Percentiles rank a stretch among this genome's conserved stretches.
Conservation (phyloP, 2,888 invertebrate species). For the Tineola bisselliella region DNA sequence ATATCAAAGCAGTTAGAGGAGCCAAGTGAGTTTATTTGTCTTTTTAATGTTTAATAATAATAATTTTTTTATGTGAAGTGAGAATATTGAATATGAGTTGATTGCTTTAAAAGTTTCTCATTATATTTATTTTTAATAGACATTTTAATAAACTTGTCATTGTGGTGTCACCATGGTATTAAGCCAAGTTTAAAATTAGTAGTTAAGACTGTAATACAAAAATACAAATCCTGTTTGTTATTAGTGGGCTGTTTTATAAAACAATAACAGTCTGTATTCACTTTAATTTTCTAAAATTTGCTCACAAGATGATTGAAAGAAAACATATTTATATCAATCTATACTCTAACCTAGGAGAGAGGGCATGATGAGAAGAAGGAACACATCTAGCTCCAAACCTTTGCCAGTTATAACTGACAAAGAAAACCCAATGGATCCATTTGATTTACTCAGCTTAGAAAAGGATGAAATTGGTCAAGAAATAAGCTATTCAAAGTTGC, state of each 20-base stretch:
- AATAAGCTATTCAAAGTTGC: slow-evolving; percentile 86
- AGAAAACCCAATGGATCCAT: slow-evolving; percentile 83
- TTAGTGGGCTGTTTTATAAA: too few species aligned
- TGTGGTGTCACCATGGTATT: too few species aligned
- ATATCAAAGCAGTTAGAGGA: slow-evolving; percentile 71
- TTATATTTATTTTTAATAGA: too few species aligned
- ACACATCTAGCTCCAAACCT: slow-evolving; percentile 84
- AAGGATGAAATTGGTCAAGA: slow-evolving; percentile 88
- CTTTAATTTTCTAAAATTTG: background rate
- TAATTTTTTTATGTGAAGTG: too few species aligned
- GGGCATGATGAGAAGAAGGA: slow-evolving; percentile 69
- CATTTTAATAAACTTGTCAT: too few species aligned
- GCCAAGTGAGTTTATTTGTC: background rate
- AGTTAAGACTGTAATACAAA: too few species aligned
- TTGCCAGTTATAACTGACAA: slow-evolving; percentile 86
- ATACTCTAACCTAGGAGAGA: background rate
- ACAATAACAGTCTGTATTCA: background rate
- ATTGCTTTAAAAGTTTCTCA: too few species aligned
- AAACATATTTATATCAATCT: background rate
- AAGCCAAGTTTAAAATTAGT: too few species aligned
- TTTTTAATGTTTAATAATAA: too few species aligned
- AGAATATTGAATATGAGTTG: too few species aligned
- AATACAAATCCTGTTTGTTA: too few species aligned
- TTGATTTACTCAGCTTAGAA: slow-evolving; percentile 85
- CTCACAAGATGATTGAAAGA: background rate